Percentiles rank a stretch among this genome's conserved stretches.
Conservation (phyloP, 2,888 invertebrate species). For the Allygus modestus region DNA sequence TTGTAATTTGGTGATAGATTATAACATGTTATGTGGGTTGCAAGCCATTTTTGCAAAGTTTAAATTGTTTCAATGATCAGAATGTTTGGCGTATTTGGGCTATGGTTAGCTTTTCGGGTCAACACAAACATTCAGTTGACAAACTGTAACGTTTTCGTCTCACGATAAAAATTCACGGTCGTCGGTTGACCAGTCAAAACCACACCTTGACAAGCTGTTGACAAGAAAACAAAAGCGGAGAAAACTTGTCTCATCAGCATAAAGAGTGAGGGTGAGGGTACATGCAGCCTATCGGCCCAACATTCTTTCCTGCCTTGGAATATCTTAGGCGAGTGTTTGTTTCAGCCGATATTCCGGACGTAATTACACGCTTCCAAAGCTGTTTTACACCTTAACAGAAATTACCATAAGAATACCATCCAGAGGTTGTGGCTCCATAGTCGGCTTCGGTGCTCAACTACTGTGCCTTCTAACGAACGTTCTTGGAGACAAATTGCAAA, state of each 20-base stretch:
- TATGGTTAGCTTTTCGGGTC: too few species aligned
- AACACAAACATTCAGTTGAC: too few species aligned
- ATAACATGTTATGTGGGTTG: too few species aligned
- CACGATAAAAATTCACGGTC: too few species aligned
- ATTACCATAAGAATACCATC: slow-evolving; percentile 38
- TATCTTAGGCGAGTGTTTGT: slow-evolving; percentile 22
- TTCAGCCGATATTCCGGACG: background rate
- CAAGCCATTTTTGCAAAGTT: too few species aligned
- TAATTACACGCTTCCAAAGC: slow-evolving; percentile 31
- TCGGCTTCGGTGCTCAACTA: background rate
- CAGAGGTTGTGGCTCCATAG: background rate
- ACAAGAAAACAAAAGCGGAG: background rate
- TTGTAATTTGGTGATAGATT: too few species aligned
- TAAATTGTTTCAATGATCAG: too few species aligned
- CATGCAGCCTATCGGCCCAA: slow-evolving; percentile 7
- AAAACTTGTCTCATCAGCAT: slow-evolving; percentile 1
- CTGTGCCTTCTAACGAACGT: slow-evolving; percentile 14
- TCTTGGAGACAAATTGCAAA: background rate
- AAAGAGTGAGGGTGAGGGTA: background rate
- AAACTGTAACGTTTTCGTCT: too few species aligned
- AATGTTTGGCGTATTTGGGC: too few species aligned
- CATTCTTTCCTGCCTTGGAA: background rate
- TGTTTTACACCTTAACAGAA: slow-evolving; percentile 33
- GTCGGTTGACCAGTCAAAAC: background rate
- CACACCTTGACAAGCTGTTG: slow-evolving; percentile 11